Evolutionary conservation across 2,113 vertebrate genomes (phyloP), one percentile per base, ranked within the genome.

Genomic region (Campylorhamphus procurvoides): DNA sequence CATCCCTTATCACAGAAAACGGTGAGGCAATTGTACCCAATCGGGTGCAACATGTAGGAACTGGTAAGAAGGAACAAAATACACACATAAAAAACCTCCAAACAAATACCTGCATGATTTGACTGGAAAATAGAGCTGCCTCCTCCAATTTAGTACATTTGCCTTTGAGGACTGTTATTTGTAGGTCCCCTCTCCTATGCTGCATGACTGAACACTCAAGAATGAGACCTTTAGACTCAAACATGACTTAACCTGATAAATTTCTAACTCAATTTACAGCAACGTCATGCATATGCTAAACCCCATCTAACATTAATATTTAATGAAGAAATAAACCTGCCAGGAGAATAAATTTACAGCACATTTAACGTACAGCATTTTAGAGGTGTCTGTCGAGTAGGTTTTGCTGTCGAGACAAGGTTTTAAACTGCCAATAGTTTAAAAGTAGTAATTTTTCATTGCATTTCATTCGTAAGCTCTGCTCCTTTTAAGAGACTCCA

Each of bases 311-410:
- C 93, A 96, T 97, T 89, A 96, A 97, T 97, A 96, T 97, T 96
- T 96, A 97, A 96, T 90, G 87, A 97, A 95, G 95, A 96, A 96
- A 96, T 97, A 97, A 97, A 97, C 84, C 96, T 96, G 96, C 84
- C 97, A 96, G 71, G 44, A 47, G 92, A 93, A 97, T 93, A 92
- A 97, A 96, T 97, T 97, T 96, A 95, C 86, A 78, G 68, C 90
- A 90, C 93, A 95, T 91, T 94, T 58, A 93, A 84, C 0, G 31
- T 25, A 28, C 66, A 89, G 71, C 84, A 39, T 96, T 93, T 87
- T 56, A 93, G 73, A 97, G 88, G 92, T 96, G 90, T 96, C 94
- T 90, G 82, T 79, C 59, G 74, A 91, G 90, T 53, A 77, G 77
- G 92, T 89, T 97, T 84, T 72, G 86, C 93, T 95, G 96, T 95